Conservation (phyloP, 2,888 invertebrate genomes). For the Chalcis sispes region DNA sequence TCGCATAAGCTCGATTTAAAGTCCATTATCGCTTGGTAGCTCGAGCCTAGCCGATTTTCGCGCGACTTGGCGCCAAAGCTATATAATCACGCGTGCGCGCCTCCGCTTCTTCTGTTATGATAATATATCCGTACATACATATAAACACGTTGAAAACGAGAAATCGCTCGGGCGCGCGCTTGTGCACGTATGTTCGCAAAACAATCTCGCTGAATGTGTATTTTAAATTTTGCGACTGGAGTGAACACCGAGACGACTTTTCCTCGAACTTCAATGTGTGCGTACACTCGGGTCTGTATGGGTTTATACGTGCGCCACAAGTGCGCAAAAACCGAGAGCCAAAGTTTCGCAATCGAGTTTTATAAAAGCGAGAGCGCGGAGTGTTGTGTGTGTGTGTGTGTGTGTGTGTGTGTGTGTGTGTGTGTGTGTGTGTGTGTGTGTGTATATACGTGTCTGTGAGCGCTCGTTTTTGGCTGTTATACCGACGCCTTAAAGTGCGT, state of each 20-base stretch:
- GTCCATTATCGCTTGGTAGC: slow-evolving; percentile 48
- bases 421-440: neutral
- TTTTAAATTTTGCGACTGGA: slow-evolving; percentile 36
- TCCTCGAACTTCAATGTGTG: no score
- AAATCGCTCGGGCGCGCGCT: neutral
- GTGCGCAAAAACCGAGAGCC: slow-evolving; percentile 47
- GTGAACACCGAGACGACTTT: slow-evolving; percentile 11
- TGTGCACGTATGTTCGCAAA: neutral
- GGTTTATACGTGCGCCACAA: no score
- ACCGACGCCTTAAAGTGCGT: slow-evolving; percentile 19
- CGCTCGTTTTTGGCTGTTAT: slow-evolving; percentile 6
- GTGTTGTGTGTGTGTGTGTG: no score
- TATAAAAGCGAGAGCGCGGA: no score
- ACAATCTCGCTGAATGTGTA: neutral
- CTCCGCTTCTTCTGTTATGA: slow-evolving; percentile 20
- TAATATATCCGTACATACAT: neutral
- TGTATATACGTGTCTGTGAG: neutral
- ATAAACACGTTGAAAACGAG: neutral
- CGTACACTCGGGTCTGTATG: no score
- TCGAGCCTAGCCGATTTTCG: slow-evolving; percentile 39
- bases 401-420: no score
- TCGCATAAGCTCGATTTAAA: slow-evolving; percentile 56
- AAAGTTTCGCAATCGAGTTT: slow-evolving; percentile 38
- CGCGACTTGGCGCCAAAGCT: slow-evolving; percentile 10
- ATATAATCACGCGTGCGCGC: neutral